Percentiles rank a stretch among this genome's conserved stretches.
Conservation (phyloP, 1,140 invertebrate species). For the Ips nitidus region DNA sequence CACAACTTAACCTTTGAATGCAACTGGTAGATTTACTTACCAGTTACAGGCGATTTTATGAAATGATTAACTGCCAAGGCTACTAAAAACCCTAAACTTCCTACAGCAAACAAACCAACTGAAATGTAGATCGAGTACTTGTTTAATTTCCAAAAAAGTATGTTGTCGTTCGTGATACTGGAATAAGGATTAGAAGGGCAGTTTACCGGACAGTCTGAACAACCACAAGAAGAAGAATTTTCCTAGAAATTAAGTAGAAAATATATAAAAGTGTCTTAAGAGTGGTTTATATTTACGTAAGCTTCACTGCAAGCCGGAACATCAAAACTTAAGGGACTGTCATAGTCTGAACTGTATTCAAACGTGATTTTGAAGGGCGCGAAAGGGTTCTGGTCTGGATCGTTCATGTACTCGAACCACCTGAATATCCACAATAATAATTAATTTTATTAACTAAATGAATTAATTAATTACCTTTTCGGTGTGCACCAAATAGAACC, state of each 20-base stretch:
- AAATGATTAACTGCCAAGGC: neutral
- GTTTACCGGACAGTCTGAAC: constrained; percentile 70
- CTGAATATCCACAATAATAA: neutral
- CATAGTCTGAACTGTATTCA: constrained; percentile 45
- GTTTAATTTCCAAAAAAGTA: constrained; percentile 25
- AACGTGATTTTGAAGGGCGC: constrained; percentile 71
- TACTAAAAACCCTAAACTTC: neutral
- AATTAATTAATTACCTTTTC: constrained; percentile 54
- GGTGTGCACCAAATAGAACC: constrained; percentile 61
- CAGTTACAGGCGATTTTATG: neutral
- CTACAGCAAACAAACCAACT: neutral
- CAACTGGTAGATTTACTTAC: neutral
- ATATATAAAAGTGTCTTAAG: constrained; percentile 7
- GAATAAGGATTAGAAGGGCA: constrained; percentile 61
- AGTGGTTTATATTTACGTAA: constrained; percentile 50
- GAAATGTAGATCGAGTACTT: constrained; percentile 16
- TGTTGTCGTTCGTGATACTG: constrained; percentile 46
- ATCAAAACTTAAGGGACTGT: constrained; percentile 56
- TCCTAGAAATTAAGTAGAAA: constrained; percentile 40
- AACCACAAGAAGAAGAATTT: constrained; percentile 67
- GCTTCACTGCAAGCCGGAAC: constrained; percentile 63
- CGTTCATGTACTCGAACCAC: constrained; percentile 33
- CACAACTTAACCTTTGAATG: neutral
- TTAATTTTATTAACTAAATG: constrained; percentile 39
- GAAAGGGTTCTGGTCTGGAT: constrained; percentile 54